Evolutionary conservation across 2,113 vertebrate genomes (phyloP).

Genomic region (Coracopsis vasa): DNA sequence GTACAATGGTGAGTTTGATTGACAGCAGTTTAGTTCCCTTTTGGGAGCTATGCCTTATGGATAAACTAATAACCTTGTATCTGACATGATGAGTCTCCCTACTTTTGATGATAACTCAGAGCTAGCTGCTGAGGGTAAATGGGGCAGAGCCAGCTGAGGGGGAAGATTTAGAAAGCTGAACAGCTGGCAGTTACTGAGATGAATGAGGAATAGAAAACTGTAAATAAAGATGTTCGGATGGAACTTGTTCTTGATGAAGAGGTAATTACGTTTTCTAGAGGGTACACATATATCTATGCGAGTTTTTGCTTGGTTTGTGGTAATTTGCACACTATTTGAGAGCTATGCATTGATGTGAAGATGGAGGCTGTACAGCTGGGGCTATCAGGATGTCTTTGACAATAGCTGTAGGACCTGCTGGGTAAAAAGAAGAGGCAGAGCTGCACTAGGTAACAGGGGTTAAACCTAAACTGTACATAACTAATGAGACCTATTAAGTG

Average conservation of each 20-base stretch:
- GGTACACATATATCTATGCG: background rate
- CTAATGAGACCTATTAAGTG: background rate
- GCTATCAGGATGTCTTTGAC: background rate
- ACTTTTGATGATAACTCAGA: background rate
- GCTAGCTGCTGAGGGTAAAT: constrained; percentile 1
- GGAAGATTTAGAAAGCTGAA: background rate
- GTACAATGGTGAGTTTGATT: background rate
- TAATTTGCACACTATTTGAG: background rate
- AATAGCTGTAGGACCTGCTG: background rate
- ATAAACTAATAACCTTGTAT: background rate
- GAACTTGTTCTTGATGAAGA: constrained; percentile 2
- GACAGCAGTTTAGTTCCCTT: background rate
- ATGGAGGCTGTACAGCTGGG: background rate
- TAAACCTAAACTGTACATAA: background rate
- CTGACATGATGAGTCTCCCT: background rate
- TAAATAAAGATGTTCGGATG: background rate
- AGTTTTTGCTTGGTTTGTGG: background rate
- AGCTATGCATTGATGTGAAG: background rate
- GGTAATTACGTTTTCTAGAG: background rate
- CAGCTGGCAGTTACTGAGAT: background rate
- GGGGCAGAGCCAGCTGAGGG: background rate
- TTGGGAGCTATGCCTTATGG: background rate
- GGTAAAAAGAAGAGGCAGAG: background rate
- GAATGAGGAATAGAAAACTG: background rate
- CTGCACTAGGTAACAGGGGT: background rate